Percentiles rank a stretch among this genome's conserved stretches.
phyloP scores from a whole-genome alignment of 92 coral and sea anemone species.

The Parazoanthus darwini region DNA sequence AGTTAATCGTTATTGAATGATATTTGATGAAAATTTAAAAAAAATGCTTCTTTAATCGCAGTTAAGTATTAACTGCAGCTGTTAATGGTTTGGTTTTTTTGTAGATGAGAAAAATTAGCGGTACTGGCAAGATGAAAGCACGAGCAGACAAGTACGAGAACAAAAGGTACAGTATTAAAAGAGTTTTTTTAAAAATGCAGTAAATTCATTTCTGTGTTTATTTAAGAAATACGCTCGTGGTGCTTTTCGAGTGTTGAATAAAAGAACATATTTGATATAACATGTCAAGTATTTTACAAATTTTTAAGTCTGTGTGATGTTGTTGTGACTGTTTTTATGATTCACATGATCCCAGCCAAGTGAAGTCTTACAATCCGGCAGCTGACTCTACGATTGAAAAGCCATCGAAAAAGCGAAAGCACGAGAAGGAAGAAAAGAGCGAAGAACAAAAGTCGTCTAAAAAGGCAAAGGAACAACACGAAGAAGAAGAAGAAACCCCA shows the following conservation, averaged over 20 bases:
- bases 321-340: background rate
- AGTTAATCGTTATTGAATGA: background rate
- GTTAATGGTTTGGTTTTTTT: background rate
- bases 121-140: slow-evolving; percentile 90
- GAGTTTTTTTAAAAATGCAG: background rate
- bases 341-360: slow-evolving; percentile 63
- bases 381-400: slow-evolving; percentile 88
- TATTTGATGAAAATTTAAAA: background rate
- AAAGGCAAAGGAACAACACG: slow-evolving; percentile 25
- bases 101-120: slow-evolving; percentile 91
- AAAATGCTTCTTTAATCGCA: no score
- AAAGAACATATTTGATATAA: no score
- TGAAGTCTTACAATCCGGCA: slow-evolving; percentile 87
- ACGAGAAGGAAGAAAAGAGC: slow-evolving; percentile 51
- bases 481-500: slow-evolving; percentile 46
- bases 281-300: no score
- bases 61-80: background rate
- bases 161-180: slow-evolving; percentile 62
- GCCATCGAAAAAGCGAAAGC: slow-evolving; percentile 80
- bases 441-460: slow-evolving; percentile 50
- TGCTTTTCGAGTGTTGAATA: no score
- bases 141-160: slow-evolving; percentile 92
- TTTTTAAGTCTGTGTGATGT: no score
- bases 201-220: no score
- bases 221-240: no score